Evolutionary conservation across 2,797 vertebrate species (phyloP).

Genomic region (Limnodromus scolopaceus): DNA sequence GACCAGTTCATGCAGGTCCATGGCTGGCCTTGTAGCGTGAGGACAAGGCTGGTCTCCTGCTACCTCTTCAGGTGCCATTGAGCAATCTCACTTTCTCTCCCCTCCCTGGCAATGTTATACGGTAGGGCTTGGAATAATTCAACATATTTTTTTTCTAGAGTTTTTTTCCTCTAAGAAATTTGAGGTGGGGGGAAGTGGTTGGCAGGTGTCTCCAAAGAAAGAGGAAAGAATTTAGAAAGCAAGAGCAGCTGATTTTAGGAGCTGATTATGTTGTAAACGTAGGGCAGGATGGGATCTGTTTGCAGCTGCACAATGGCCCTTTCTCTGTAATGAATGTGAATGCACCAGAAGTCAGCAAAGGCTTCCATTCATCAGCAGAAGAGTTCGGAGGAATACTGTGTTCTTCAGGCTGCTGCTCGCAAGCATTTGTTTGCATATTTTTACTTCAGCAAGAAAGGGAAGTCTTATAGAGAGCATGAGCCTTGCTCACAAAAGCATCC

Average conservation of each 20-base stretch:
- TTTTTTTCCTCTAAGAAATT: background rate
- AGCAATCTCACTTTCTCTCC: background rate
- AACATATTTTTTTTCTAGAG: accelerated
- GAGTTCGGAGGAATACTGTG: background rate
- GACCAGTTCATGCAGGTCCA: background rate
- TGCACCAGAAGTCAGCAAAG: background rate
- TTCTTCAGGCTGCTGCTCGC: background rate
- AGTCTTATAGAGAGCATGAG: background rate
- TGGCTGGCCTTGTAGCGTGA: background rate
- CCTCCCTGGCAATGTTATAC: background rate
- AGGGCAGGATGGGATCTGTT: background rate
- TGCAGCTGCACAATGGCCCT: background rate
- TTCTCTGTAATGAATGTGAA: background rate
- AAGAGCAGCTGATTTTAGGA: background rate
- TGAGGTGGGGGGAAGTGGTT: accelerated
- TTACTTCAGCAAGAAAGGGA: background rate
- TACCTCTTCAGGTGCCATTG: background rate
- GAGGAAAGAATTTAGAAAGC: background rate
- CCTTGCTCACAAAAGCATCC: background rate
- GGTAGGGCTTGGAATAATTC: background rate
- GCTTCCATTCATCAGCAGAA: background rate
- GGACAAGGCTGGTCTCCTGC: background rate
- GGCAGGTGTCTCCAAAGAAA: background rate
- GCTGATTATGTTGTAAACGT: accelerated
- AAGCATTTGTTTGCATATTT: background rate